Percentiles rank a stretch among this genome's conserved stretches.
Evolutionary conservation across 1,140 invertebrate genomes (phyloP).

Genomic region (Bombus polaris): DNA sequence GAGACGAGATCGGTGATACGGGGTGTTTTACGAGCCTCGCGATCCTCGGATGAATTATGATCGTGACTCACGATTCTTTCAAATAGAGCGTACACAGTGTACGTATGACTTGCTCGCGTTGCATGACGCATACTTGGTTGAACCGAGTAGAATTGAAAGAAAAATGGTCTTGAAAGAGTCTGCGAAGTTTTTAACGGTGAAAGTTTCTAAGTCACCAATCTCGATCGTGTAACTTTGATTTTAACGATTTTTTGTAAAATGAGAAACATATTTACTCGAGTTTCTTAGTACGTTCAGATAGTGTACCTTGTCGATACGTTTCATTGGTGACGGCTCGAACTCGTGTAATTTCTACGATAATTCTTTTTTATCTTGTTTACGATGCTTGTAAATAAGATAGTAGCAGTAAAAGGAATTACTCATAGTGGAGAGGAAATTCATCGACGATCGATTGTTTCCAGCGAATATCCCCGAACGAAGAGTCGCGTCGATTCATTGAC

Average conservation of each 20-base stretch:
- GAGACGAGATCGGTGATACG: not conserved
- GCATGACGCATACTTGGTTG: not conserved
- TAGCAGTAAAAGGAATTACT: not conserved
- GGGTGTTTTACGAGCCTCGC: not conserved
- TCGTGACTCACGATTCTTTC: not conserved
- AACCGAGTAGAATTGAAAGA: not conserved
- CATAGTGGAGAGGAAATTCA: not conserved
- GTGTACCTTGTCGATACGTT: not conserved
- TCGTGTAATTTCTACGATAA: not conserved
- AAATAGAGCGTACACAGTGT: not conserved
- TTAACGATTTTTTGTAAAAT: no score
- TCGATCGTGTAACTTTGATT: no score
- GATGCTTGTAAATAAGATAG: not conserved
- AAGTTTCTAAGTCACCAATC: no score
- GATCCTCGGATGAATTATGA: not conserved
- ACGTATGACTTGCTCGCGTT: not conserved
- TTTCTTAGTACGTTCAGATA: no score
- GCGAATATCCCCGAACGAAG: not conserved
- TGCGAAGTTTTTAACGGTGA: no score
- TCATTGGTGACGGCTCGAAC: no score
- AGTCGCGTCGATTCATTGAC: not conserved
- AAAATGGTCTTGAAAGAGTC: not conserved
- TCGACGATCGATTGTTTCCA: not conserved
- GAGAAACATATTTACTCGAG: no score
- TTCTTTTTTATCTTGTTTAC: not conserved